phyloP scores from a whole-genome alignment of 1,140 invertebrate species.

The Bemisia tabaci region DNA sequence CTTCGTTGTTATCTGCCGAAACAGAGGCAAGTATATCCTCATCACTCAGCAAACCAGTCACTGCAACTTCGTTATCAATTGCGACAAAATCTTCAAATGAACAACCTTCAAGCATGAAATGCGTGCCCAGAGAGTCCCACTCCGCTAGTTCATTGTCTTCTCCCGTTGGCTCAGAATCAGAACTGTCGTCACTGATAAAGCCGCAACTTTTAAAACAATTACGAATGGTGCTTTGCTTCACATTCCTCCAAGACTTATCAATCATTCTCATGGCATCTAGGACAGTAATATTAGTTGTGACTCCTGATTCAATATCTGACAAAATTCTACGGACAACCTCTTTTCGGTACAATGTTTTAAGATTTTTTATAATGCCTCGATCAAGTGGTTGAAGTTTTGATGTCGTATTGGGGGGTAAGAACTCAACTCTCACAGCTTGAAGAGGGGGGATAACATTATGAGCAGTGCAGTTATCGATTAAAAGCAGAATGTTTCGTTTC shows the following conservation, averaged over 20 bases:
- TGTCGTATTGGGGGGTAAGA: constrained; percentile 35
- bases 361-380: constrained; percentile 33
- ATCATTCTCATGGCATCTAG: background rate
- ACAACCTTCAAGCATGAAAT: no score
- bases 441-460: constrained; percentile 24
- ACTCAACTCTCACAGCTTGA: constrained; percentile 29
- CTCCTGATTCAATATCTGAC: constrained; percentile 1
- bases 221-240: background rate
- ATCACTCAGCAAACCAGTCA: no score
- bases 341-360: constrained; percentile 22
- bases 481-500: constrained; percentile 31
- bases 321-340: constrained; percentile 10
- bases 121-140: no score
- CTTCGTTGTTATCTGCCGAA: no score
- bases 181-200: no score
- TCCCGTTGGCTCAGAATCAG: no score
- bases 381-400: constrained; percentile 35
- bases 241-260: constrained; percentile 1
- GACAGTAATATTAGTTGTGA: no score
- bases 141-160: no score
- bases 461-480: constrained; percentile 34
- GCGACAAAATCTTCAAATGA: no score
- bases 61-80: no score
- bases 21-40: no score
- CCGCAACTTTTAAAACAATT: constrained; percentile 4